These are phyloP conservation scores for Tachuris rubrigastra DNA, from an alignment of 2,113 vertebrate genomes.

Conservation along the genomic window DNA sequence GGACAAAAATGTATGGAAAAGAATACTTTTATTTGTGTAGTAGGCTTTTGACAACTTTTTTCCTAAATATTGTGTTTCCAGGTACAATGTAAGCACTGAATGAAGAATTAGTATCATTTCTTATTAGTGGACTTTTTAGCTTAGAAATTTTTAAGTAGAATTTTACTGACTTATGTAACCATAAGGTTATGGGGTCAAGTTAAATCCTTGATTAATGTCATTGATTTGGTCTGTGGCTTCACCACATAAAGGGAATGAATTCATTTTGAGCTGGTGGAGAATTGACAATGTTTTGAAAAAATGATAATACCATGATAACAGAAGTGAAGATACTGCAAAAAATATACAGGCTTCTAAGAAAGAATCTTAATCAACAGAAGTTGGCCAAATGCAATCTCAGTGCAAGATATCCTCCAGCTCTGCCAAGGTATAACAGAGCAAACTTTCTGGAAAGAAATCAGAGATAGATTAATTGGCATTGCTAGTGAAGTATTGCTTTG, in stretches of 20 bases:
- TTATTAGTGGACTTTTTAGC: background rate
- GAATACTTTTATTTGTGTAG: background rate
- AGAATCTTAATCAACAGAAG: background rate
- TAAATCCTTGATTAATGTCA: background rate
- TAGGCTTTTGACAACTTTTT: background rate
- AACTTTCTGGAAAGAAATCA: background rate
- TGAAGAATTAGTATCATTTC: background rate
- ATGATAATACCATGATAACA: background rate
- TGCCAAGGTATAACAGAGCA: background rate
- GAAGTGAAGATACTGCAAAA: background rate
- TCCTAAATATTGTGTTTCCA: background rate
- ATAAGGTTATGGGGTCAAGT: background rate
- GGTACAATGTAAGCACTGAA: background rate
- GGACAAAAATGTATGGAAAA: background rate
- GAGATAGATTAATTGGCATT: background rate
- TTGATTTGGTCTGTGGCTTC: background rate
- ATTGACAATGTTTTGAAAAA: background rate
- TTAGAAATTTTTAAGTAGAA: background rate
- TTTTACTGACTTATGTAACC: background rate
- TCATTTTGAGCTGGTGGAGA: background rate
- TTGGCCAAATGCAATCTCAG: background rate
- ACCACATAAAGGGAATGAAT: background rate
- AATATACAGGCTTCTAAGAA: background rate
- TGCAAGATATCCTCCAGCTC: background rate
- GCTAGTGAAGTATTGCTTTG: background rate